Conservation (phyloP, 2,888 invertebrate species). For the Habroteleia sp. region DNA sequence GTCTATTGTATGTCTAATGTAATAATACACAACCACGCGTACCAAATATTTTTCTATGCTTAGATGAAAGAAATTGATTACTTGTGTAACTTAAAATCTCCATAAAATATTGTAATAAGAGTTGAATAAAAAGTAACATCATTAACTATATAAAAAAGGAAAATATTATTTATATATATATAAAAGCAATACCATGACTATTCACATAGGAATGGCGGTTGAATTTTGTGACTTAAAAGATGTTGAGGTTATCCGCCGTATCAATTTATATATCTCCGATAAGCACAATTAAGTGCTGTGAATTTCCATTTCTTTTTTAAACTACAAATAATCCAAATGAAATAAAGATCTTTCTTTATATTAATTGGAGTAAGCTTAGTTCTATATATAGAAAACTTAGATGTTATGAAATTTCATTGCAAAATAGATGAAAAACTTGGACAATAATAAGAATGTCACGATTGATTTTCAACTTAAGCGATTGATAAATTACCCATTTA, state of each 20-base stretch:
- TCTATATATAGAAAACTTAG: too few relatives aligned
- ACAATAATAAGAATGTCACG: too few relatives aligned
- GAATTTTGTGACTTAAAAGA: neutral
- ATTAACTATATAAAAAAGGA: neutral
- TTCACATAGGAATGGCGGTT: too few relatives aligned
- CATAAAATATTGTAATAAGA: slow-evolving; percentile 10
- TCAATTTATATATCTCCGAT: slow-evolving; percentile 1
- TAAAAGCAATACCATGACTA: too few relatives aligned
- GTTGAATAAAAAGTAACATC: slow-evolving; percentile 7
- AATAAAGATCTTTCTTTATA: too few relatives aligned
- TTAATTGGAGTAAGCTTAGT: too few relatives aligned
- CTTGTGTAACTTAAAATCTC: slow-evolving; percentile 9
- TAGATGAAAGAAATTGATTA: slow-evolving; percentile 17
- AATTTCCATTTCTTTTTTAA: neutral
- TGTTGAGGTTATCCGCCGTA: slow-evolving; percentile 2
- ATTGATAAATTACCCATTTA: too few relatives aligned
- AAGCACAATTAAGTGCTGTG: slow-evolving; percentile 3
- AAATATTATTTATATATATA: neutral
- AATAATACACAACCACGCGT: slow-evolving; percentile 52
- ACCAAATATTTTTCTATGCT: slow-evolving; percentile 46
- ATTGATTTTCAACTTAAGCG: too few relatives aligned
- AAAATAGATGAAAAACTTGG: too few relatives aligned
- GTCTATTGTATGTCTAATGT: slow-evolving; percentile 61
- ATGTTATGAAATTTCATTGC: too few relatives aligned
- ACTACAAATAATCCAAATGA: too few relatives aligned